phyloP scores from a whole-genome alignment of 2,113 vertebrate species.

The Crotalus tigris region DNA sequence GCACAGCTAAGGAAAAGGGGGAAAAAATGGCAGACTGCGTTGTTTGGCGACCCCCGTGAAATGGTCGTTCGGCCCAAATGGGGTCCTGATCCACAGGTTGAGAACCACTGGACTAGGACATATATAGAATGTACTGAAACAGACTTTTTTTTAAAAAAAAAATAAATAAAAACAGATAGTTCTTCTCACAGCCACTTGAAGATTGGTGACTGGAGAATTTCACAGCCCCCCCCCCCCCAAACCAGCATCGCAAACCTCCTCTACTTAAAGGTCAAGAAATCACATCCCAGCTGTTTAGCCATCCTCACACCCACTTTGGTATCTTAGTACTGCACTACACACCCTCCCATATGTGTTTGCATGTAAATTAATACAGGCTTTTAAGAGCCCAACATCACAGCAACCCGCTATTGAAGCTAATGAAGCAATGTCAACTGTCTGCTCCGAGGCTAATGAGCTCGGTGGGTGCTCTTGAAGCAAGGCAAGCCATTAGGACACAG shows the following conservation, averaged over 20 bases:
- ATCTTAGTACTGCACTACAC: not conserved
- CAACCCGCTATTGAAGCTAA: constrained; percentile 26
- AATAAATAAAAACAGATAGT: not conserved
- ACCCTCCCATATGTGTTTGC: not conserved
- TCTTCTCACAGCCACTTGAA: not conserved
- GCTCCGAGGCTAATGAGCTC: constrained; percentile 17
- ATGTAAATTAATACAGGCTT: constrained; percentile 8
- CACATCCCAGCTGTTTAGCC: not conserved
- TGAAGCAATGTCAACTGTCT: constrained; percentile 13
- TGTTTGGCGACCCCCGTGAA: too few relatives aligned
- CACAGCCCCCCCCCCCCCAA: not conserved
- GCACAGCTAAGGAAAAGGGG: too few relatives aligned
- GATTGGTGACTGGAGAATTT: not conserved
- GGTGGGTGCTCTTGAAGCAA: not conserved
- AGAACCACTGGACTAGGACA: not conserved
- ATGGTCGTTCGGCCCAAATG: too few relatives aligned
- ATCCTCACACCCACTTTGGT: not conserved
- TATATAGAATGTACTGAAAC: not conserved
- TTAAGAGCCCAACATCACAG: constrained; percentile 2
- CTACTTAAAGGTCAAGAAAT: not conserved
- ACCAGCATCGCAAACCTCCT: not conserved
- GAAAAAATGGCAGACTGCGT: too few relatives aligned
- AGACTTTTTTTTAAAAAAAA: not conserved
- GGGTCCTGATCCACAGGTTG: too few relatives aligned
- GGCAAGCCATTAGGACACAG: not conserved